Base-by-base conservation (phyloP, 2,888 invertebrate genomes). In the Leptinotarsa juncta region DNA sequence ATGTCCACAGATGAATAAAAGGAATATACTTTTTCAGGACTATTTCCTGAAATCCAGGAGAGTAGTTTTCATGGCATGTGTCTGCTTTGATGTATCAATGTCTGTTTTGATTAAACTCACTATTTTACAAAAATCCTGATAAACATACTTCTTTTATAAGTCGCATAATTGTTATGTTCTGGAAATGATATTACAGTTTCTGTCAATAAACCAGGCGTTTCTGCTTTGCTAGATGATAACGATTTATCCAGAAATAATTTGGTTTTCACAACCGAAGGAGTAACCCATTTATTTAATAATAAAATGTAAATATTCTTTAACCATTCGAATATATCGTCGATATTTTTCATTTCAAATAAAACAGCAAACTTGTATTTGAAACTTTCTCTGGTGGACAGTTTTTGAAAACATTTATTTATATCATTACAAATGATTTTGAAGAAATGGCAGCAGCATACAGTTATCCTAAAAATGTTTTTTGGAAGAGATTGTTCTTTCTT, bases 371-470 rank as follows among this genome's bases (percentile, higher is more conserved):
- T 70, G 20, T 20, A 10, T 10, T 62, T 49, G 20, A 23, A 49
- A 48, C 10, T 48, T 16, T 70, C 14, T 4, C 50, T 60, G 42
- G 16, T n/a, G 14, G 4, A 5, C 14, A 16, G 14, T 16, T 16
- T n/a, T n/a, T n/a, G 15, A 16, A 53, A 32, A 7, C 12, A 20
- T 3, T 4, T 62, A 70, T 70, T 62, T n/a, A 70, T 62, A 70
- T 70, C 62, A 7, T 18, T 70, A n/a, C 49, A 20, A 12, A 70
- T 57, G 18, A 69, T 48, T 69, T 69, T 70, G 60, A 62, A 70
- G 20, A 60, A 50, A 62, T 62, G 62, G n/a, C 62, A 62, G 42
- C 70, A 70, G 62, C 60, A 70, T 18, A 70, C 60, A 60, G 50
- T 55, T 49, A 70, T 14, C 3, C 16, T 48, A 18, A 70, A 62